Evolutionary conservation across 2,113 vertebrate genomes (phyloP), one percentile per base, ranked within the genome.

Genomic region (Dipodomys spectabilis): DNA sequence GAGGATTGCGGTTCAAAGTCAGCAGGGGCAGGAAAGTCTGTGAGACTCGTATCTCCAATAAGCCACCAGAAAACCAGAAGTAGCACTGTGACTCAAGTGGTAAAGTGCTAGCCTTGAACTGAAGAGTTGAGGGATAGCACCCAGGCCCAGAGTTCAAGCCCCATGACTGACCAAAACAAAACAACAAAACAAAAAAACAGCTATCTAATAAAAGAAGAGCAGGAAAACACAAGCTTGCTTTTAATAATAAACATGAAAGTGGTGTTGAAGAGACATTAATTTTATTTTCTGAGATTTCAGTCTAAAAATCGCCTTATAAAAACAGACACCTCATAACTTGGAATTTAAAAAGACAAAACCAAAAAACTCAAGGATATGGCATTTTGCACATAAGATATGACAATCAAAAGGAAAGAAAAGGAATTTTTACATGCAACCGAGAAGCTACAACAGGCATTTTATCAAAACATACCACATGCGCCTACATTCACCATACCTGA

Each of bases 401-500:
- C 60, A 83, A 9, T 82, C 86, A 69, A 85, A 30, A 2, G 90
- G 60, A 7, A 94, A 91, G 45, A 79, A 93, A 82, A 92, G 57
- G 71, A 82, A 30, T 35, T 90, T 96, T 71, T 49, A 91, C 98
- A 98, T 97, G 97, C 98, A 97, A 81, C 86, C 96, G 92, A 96
- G 97, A 97, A 92, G 72, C 12, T 94, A 67, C 91, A 94, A 86
- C 64, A 95, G 89, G 86, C 90, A 95, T 95, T 95, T 97, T 88
- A 93, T 57, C 22, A n/a, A 84, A 94, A 93, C 83, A 90, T 91
- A 93, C 93, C 90, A 81, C 82, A 65, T 95, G 95, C 96, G 95
- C 97, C 97, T 96, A 30, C 82, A 83, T 97, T 97, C 98, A 98
- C 97, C 98, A 97, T 99, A 99, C 98, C 98, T 99, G 97, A 75